phyloP scores from a whole-genome alignment of 2,888 invertebrate genomes.

The Sympetrum striolatum region DNA sequence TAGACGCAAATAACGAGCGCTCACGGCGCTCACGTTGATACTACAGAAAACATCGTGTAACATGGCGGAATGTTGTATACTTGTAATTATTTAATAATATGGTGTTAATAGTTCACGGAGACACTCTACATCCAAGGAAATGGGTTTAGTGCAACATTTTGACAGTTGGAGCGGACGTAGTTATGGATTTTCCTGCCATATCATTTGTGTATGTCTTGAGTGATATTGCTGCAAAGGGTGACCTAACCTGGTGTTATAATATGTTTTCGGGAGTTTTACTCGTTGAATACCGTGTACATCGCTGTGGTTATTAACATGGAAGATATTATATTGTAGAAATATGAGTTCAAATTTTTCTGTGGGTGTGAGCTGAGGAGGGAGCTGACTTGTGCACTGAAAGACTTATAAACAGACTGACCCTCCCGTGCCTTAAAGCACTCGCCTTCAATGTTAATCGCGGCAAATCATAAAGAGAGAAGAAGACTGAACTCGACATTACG shows the following conservation, averaged over 20 bases:
- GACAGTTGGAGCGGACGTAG: background rate
- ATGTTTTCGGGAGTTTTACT: slow-evolving; percentile 10
- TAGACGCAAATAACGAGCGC: background rate
- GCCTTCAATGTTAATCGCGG: slow-evolving; percentile 33
- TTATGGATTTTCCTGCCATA: slow-evolving; percentile 13
- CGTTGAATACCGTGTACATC: slow-evolving; percentile 1
- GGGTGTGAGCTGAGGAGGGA: slow-evolving; percentile 40
- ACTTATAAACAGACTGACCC: slow-evolving; percentile 22
- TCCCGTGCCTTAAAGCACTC: slow-evolving; percentile 36
- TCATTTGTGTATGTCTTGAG: slow-evolving; percentile 2
- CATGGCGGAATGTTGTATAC: slow-evolving; percentile 33
- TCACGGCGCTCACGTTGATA: background rate
- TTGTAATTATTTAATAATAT: background rate
- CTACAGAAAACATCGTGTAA: slow-evolving; percentile 35
- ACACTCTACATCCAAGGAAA: background rate
- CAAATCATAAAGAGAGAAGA: slow-evolving; percentile 28
- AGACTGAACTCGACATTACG: slow-evolving; percentile 27
- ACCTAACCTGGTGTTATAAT: background rate
- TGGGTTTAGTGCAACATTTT: background rate
- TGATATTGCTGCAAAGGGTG: background rate
- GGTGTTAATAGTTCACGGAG: background rate
- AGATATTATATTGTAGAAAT: background rate
- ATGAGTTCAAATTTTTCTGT: slow-evolving; percentile 23
- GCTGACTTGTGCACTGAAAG: background rate
- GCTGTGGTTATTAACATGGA: slow-evolving; percentile 6